Evolutionary conservation across 2,888 invertebrate genomes (phyloP), one percentile per base, ranked within the genome.

Genomic region (Sminthurides aquaticus): DNA sequence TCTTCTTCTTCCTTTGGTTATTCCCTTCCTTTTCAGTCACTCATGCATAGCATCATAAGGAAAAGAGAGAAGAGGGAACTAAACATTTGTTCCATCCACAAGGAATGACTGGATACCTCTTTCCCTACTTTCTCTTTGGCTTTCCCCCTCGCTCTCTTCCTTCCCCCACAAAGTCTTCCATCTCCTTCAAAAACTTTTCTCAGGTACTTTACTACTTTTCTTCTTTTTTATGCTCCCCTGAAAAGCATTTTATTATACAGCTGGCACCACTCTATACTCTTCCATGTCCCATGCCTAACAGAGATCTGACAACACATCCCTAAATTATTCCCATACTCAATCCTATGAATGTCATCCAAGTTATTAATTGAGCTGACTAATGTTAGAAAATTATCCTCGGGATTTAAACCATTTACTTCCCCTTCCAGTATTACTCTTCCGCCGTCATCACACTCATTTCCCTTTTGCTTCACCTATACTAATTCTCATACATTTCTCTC

Each of bases 91-190:
- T 34, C 43, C 43, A 11, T 34, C 15, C 43, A 11, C 43, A 34
- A 34, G 8, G 43, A 11, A 69, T 69, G 69, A 69, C 66, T 69
- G 64, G 65, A 65, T 69, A 60, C 65, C 64, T 63, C 57, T 62
- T 49, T 66, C 64, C 66, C 66, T 66, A 65, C 68, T 65, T 64
- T 66, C 57, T 57, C 57, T 56, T 65, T 63, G 43, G 27, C 49
- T 63, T 24, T 57, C 58, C 61, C 28, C 34, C 54, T 34, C 54
- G 52, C 55, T 58, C 57, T 29, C 59, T n/a, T 34, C 43, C 15
- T 15, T 34, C 15, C 15, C 43, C 43, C 43, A 34, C 43, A 34
- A 34, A 34, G 22, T 56, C 22, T 11, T 56, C 56, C 56, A 56
- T 56, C 26, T 22, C 26, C 26, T 56, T 56, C 25, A 15, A 25